Base-by-base conservation (phyloP, 2,113 vertebrate genomes). In the Maccullochella peelii region DNA sequence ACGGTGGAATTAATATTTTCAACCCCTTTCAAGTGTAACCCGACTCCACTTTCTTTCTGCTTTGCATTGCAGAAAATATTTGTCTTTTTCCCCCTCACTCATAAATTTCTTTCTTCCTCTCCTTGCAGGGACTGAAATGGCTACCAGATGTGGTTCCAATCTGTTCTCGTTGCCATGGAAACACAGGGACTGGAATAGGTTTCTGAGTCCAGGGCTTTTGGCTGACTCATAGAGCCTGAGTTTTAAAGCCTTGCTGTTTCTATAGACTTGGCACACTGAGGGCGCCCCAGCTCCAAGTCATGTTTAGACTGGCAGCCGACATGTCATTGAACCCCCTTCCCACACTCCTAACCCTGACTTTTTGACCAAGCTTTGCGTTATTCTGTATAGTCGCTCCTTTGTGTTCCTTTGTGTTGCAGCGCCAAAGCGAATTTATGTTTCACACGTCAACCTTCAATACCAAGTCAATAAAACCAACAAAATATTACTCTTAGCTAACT, bases 141-240 rank as follows among this genome's bases (percentile, higher is more conserved):
- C 96, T 98, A 97, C 97, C 97, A 99, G 97, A 99, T 99, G 97
- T 97, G 94, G 86, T 89, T 95, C 94, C 95, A 95, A 95, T 97
- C 94, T 94, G 93, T 95, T 92, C 93, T 86, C 88, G 95, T 97
- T 96, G 93, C 95, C 85, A 89, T 83, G 42, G 94, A 91, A 93
- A 96, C 94, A 42, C 86, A 83, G 15, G 75, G 92, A 94, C 94
- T 85, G 67, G 94, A 94, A 94, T 91, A 94, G 93, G 86, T 83
- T 93, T 92, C 88, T 82, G 84, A 93, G 92, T 94, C 93, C 92
- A 88, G 88, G 83, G 23, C 76, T 93, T 92, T 90, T 94, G 95
- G 92, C 81, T 66, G 81, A 87, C 87, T 95, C 91, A 95, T 82
- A 82, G 70, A 79, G 84, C 73, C 83, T 49, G 75, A 80, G 88